phyloP scores from a whole-genome alignment of 2,888 invertebrate genomes.

The Miltochrista miniata region DNA sequence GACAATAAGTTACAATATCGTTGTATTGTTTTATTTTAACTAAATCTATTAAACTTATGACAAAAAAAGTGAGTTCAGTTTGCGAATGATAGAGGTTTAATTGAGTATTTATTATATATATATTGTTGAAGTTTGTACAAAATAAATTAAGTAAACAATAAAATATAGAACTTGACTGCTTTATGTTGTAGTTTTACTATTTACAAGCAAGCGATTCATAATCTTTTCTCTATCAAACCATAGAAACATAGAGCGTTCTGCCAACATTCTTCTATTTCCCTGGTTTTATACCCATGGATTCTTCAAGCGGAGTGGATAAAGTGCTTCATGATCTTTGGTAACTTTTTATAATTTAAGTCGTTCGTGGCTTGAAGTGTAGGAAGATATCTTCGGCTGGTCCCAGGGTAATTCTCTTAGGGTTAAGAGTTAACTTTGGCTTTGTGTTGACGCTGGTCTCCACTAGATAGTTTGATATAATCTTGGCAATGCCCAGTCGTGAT shows the following conservation, averaged over 20 bases:
- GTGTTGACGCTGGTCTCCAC: neutral
- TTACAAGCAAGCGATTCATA: too few relatives aligned
- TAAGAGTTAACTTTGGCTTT: conserved; percentile 1
- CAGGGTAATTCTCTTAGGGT: neutral
- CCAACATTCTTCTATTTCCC: too few relatives aligned
- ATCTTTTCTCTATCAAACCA: too few relatives aligned
- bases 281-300: too few relatives aligned
- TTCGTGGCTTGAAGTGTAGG: neutral
- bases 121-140: conserved; percentile 85
- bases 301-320: too few relatives aligned
- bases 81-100: conserved; percentile 84
- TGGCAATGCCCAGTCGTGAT: conserved; percentile 10
- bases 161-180: conserved; percentile 85
- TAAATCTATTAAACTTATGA: conserved; percentile 66
- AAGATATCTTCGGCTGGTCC: neutral
- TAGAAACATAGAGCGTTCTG: too few relatives aligned
- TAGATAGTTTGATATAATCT: neutral
- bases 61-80: conserved; percentile 84
- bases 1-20: conserved; percentile 83
- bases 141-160: conserved; percentile 85
- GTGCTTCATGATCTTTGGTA: neutral
- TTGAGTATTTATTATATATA: conserved; percentile 84
- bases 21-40: conserved; percentile 77
- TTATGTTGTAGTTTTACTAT: conserved; percentile 68
- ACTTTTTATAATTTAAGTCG: neutral